These are phyloP conservation scores for Mycogona germanica DNA, from an alignment of 2,888 invertebrate species.

Conservation along the genomic window DNA sequence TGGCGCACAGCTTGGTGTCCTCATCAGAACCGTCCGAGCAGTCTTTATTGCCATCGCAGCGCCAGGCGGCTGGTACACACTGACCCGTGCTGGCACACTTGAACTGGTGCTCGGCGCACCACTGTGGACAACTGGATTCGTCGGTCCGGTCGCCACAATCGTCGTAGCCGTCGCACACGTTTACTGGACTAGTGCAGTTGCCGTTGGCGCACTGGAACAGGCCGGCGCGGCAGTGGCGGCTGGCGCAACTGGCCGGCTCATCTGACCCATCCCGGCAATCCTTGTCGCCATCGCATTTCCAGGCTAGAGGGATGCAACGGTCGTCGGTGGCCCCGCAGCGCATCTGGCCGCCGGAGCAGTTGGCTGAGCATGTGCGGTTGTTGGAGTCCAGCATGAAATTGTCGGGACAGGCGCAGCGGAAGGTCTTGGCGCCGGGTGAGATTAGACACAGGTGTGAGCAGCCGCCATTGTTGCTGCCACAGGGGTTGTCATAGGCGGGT, in stretches of 20 bases:
- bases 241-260: conserved; percentile 62
- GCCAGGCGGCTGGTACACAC: conserved; percentile 81
- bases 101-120: conserved; percentile 46
- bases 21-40: conserved; percentile 88
- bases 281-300: conserved; percentile 76
- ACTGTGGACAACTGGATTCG: conserved; percentile 54
- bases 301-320: conserved; percentile 54
- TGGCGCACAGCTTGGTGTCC: conserved; percentile 64
- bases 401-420: conserved; percentile 88
- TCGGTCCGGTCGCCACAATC: conserved; percentile 89
- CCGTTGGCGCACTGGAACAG: conserved; percentile 89
- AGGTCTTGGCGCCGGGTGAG: conserved; percentile 54
- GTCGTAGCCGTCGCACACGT: conserved; percentile 80
- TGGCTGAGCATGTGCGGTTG: conserved; percentile 78
- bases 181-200: conserved; percentile 83
- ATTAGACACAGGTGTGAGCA: conserved; percentile 93
- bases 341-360: conserved; percentile 85
- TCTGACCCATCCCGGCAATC: conserved; percentile 81
- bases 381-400: conserved; percentile 70
- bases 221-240: conserved; percentile 69
- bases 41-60: conserved; percentile 56
- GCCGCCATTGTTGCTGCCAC: conserved; percentile 81
- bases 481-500: conserved; percentile 67
- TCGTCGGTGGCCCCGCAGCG: conserved; percentile 52
- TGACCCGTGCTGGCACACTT: conserved; percentile 78